Evolutionary conservation across 2,888 invertebrate species (phyloP).

Genomic region (Lycaena phlaeas): DNA sequence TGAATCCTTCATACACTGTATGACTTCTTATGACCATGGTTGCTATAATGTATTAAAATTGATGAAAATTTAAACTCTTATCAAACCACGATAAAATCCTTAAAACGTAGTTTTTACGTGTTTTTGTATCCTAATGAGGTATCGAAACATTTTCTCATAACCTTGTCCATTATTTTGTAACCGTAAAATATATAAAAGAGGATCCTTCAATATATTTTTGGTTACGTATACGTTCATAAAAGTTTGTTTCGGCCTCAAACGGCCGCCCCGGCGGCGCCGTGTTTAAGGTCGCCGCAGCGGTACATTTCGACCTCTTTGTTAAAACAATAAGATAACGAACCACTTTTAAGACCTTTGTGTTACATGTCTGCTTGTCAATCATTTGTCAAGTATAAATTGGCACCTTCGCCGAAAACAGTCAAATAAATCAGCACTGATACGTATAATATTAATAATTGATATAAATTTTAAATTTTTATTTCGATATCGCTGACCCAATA

Average conservation of each 20-base stretch:
- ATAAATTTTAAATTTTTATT: background rate
- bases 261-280: conserved; percentile 8
- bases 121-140: too few species aligned
- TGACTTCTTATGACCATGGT: too few species aligned
- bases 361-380: background rate
- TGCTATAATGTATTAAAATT: too few species aligned
- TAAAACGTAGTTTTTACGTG: too few species aligned
- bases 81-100: too few species aligned
- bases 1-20: too few species aligned
- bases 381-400: conserved; percentile 6
- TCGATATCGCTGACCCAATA: too few species aligned
- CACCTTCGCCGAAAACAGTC: background rate
- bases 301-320: conserved; percentile 8
- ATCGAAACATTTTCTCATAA: too few species aligned
- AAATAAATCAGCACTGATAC: background rate
- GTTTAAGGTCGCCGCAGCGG: conserved; percentile 2
- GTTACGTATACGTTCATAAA: conserved; percentile 2
- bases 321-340: conserved; percentile 9
- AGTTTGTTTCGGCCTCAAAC: conserved; percentile 8
- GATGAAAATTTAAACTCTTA: too few species aligned
- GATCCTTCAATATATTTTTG: too few species aligned
- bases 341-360: conserved; percentile 9
- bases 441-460: background rate
- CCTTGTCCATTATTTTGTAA: too few species aligned
- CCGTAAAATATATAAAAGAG: too few species aligned